These are phyloP conservation scores for Conus betulinus DNA, from an alignment of 1,140 invertebrate species.

Conservation along the genomic window DNA sequence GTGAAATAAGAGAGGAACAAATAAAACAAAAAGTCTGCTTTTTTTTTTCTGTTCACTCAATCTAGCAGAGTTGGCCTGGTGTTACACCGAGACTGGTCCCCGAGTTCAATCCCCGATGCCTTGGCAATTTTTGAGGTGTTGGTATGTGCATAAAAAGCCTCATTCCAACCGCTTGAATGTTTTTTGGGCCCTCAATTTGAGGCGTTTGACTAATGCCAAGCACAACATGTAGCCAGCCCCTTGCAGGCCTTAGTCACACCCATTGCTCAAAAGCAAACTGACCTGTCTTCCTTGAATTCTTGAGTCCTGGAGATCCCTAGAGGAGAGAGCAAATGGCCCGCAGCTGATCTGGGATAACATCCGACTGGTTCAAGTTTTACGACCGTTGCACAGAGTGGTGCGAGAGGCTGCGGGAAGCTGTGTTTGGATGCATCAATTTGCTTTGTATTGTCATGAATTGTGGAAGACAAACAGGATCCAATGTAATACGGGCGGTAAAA, in stretches of 20 bases:
- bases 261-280: neutral
- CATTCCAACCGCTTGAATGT: neutral
- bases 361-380: neutral
- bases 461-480: neutral
- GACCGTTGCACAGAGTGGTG: neutral
- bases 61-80: neutral
- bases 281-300: neutral
- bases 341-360: neutral
- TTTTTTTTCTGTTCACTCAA: neutral
- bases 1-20: no score
- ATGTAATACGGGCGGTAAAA: neutral
- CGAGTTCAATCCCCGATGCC: neutral
- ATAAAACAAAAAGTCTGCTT: neutral
- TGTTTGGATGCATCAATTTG: neutral
- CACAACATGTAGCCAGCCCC: neutral
- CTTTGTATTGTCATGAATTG: constrained; percentile 4
- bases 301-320: no score
- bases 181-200: neutral
- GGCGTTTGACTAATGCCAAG: neutral
- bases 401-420: neutral
- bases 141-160: neutral
- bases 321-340: neutral
- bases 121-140: neutral
- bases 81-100: neutral
- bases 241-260: neutral